phyloP scores from a whole-genome alignment of 2,113 vertebrate species.

The Centropristis striata region DNA sequence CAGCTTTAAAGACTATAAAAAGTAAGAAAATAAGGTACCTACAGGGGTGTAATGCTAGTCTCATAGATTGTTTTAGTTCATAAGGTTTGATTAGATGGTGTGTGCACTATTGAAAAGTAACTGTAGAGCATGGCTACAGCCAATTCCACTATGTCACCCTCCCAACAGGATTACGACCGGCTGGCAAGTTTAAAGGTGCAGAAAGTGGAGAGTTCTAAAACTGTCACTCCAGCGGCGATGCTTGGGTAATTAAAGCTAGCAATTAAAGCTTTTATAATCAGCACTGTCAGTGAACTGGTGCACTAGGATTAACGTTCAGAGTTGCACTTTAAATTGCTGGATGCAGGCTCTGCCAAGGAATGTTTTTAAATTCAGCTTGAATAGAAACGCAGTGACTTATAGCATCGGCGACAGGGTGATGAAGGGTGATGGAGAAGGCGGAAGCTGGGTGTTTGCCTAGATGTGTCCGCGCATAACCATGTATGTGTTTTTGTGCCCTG shows the following conservation, averaged over 20 bases:
- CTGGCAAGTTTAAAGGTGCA: constrained; percentile 70
- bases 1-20: constrained; percentile 23
- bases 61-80: constrained; percentile 49
- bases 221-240: constrained; percentile 67
- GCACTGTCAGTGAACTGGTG: constrained; percentile 73
- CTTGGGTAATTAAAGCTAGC: constrained; percentile 75
- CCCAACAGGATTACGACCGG: constrained; percentile 68
- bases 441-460: constrained; percentile 36
- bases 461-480: constrained; percentile 43
- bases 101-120: constrained; percentile 66
- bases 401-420: constrained; percentile 12
- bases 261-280: constrained; percentile 84
- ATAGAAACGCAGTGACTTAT: constrained; percentile 61
- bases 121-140: constrained; percentile 47
- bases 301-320: constrained; percentile 73
- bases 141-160: constrained; percentile 69
- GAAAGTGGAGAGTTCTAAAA: constrained; percentile 74
- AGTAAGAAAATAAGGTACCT: constrained; percentile 15
- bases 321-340: constrained; percentile 66
- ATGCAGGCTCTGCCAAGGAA: constrained; percentile 57
- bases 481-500: constrained; percentile 28
- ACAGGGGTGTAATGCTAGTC: constrained; percentile 26
- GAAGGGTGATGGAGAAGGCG: constrained; percentile 38
- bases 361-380: constrained; percentile 66
- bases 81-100: constrained; percentile 69